Percentiles rank a stretch among this genome's conserved stretches.
These are phyloP conservation scores for Acronicta leporina DNA, from an alignment of 2,888 invertebrate genomes.

Conservation along the genomic window DNA sequence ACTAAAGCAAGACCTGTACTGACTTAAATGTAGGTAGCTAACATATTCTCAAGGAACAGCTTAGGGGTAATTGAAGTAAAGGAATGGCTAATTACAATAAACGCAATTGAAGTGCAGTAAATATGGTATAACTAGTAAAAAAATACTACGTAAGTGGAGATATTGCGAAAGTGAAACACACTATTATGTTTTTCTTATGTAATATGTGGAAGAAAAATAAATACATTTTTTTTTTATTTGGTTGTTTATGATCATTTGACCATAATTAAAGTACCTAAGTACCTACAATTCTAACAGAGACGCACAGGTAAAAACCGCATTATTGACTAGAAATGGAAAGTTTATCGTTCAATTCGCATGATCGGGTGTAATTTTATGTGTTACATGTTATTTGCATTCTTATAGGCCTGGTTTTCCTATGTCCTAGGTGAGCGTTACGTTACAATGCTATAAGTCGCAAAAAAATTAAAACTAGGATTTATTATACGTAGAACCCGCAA, in stretches of 20 bases:
- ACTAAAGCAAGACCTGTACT: too few relatives aligned
- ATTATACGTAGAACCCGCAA: neutral
- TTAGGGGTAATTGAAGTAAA: too few relatives aligned
- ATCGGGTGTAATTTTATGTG: neutral
- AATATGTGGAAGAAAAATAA: too few relatives aligned
- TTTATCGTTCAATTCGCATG: neutral
- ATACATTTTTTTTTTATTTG: too few relatives aligned
- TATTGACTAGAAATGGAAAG: neutral
- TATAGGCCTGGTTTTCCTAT: neutral
- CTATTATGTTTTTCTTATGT: too few relatives aligned
- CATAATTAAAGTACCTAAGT: neutral
- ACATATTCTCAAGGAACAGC: too few relatives aligned
- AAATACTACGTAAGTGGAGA: neutral
- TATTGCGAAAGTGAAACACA: neutral
- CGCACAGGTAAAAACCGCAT: too few relatives aligned
- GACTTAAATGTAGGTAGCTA: too few relatives aligned
- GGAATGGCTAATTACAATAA: neutral
- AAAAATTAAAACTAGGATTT: neutral
- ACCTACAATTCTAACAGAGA: neutral
- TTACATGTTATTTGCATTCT: neutral
- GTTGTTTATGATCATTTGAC: neutral
- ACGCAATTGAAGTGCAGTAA: neutral
- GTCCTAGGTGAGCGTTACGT: constrained; percentile 4
- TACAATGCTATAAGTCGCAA: neutral
- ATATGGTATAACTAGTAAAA: too few relatives aligned